Conservation (phyloP, 1,140 invertebrate species). For the Delia radicum region DNA sequence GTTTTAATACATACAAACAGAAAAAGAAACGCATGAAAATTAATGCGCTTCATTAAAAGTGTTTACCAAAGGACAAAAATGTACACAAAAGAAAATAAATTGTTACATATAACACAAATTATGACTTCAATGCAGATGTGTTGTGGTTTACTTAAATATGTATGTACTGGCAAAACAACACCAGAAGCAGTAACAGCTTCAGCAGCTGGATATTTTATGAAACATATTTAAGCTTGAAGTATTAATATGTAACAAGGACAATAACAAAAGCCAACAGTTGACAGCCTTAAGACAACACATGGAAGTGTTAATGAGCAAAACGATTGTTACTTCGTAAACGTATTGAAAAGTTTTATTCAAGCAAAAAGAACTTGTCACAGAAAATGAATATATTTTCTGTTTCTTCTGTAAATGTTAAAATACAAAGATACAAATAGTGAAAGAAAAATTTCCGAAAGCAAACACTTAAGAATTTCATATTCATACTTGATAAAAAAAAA, state of each 20-base stretch:
- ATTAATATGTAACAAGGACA: not conserved
- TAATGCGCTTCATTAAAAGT: conserved; percentile 4
- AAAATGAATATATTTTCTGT: not conserved
- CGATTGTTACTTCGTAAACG: not conserved
- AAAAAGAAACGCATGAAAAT: not conserved
- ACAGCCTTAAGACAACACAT: not conserved
- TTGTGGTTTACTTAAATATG: not conserved
- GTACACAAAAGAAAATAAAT: not conserved
- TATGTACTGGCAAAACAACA: not conserved
- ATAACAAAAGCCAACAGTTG: not conserved
- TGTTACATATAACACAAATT: not conserved
- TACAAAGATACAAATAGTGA: not conserved
- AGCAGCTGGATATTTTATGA: not conserved
- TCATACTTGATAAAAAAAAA: no score
- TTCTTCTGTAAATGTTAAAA: not conserved
- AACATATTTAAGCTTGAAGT: not conserved
- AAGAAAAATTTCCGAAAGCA: not conserved
- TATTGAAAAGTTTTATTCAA: not conserved
- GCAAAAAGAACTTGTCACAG: not conserved
- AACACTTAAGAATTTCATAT: no score
- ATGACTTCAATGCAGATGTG: not conserved
- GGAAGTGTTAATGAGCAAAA: not conserved
- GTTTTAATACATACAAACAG: no score
- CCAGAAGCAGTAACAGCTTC: not conserved
- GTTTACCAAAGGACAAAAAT: not conserved